These are phyloP conservation scores for Pantelozetes paolii DNA, from an alignment of 2,888 invertebrate species.

Conservation along the genomic window DNA sequence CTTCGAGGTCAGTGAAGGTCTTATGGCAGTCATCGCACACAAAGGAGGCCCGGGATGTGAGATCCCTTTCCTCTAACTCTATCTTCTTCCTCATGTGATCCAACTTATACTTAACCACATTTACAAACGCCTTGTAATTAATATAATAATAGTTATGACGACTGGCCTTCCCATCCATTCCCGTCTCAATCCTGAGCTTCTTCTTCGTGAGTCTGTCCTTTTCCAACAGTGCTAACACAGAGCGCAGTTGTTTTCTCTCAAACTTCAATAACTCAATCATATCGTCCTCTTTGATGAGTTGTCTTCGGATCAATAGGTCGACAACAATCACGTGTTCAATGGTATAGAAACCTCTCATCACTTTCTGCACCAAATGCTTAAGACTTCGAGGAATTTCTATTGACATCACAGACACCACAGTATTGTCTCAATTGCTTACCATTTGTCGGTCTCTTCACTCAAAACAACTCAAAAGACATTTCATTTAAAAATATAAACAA, in stretches of 20 bases:
- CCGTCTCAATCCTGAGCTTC: slow-evolving; percentile 89
- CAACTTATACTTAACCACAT: slow-evolving; percentile 94
- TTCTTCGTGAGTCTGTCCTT: slow-evolving; percentile 92
- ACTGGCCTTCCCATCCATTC: slow-evolving; percentile 85
- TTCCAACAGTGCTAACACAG: slow-evolving; percentile 75
- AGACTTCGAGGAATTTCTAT: slow-evolving; percentile 84
- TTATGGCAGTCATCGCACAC: slow-evolving; percentile 85
- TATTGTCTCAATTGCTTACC: neutral
- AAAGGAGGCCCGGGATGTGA: slow-evolving; percentile 90
- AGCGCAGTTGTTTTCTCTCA: slow-evolving; percentile 86
- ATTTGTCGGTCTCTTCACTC: too few species aligned
- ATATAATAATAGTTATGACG: slow-evolving; percentile 97
- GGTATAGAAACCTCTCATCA: slow-evolving; percentile 87
- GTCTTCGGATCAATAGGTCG: slow-evolving; percentile 91
- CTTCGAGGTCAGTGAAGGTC: slow-evolving; percentile 91
- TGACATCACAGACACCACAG: neutral
- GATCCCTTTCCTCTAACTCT: slow-evolving; percentile 91
- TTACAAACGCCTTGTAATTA: slow-evolving; percentile 93
- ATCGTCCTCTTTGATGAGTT: slow-evolving; percentile 64
- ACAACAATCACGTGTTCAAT: slow-evolving; percentile 90
- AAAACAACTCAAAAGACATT: too few species aligned
- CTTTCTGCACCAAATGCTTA: slow-evolving; percentile 78
- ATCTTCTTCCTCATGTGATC: slow-evolving; percentile 91
- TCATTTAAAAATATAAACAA: too few species aligned
- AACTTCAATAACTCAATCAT: slow-evolving; percentile 81